Percentiles rank a stretch among this genome's conserved stretches.
Evolutionary conservation across 2,797 vertebrate species (phyloP).

Genomic region (Salmo trutta): DNA sequence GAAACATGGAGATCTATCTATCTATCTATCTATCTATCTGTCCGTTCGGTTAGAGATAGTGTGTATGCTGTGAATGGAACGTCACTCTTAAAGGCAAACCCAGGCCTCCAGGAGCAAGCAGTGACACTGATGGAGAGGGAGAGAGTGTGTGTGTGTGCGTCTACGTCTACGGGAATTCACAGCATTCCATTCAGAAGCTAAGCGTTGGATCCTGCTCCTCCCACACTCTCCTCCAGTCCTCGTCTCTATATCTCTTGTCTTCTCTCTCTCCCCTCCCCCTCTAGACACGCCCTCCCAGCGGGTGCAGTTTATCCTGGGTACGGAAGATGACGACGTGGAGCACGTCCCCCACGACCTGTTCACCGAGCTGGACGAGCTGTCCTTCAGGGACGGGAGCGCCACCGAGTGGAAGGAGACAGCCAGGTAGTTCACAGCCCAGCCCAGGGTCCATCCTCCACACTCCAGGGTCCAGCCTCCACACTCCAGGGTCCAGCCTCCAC

Average conservation of each 20-base stretch:
- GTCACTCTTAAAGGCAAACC: neutral
- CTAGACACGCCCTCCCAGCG: slow-evolving; percentile 96
- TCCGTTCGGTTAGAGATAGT: neutral
- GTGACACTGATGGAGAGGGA: neutral
- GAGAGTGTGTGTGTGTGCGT: no score
- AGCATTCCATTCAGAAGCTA: neutral
- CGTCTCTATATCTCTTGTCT: neutral
- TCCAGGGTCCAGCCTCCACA: neutral
- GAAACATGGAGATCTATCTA: neutral
- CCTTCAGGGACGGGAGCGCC: slow-evolving; percentile 87
- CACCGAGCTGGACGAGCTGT: slow-evolving; percentile 96
- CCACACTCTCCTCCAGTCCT: neutral
- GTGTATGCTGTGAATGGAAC: neutral
- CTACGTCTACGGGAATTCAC: neutral
- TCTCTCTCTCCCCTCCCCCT: neutral
- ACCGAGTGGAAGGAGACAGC: slow-evolving; percentile 97
- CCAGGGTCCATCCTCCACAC: neutral
- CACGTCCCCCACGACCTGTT: slow-evolving; percentile 97
- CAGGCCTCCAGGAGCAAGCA: neutral
- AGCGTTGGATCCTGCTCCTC: neutral
- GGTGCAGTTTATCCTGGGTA: slow-evolving; percentile 96
- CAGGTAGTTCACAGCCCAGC: slow-evolving; percentile 69
- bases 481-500: neutral
- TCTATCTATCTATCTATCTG: neutral
- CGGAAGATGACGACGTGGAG: slow-evolving; percentile 94